Evolutionary conservation across 2,888 invertebrate species (phyloP).

Genomic region (Ophion obscuratus): DNA sequence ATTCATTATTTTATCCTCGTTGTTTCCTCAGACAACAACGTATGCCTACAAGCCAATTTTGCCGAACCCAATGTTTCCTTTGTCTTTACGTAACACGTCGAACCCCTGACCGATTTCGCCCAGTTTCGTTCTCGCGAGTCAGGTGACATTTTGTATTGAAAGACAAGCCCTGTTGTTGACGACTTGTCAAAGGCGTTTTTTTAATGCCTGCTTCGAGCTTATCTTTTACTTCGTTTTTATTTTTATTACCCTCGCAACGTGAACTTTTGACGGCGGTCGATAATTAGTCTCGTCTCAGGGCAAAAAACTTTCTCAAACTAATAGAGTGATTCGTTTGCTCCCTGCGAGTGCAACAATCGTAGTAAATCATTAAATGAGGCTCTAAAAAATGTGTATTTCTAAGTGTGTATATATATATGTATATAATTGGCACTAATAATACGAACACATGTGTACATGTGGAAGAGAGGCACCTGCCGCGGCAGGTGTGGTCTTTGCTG

Average conservation of each 20-base stretch:
- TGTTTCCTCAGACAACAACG: background rate
- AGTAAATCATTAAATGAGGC: slow-evolving; percentile 33
- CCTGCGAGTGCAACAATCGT: slow-evolving; percentile 32
- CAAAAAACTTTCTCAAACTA: background rate
- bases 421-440: background rate
- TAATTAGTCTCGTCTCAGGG: background rate
- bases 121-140: too few species aligned
- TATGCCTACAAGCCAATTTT: background rate
- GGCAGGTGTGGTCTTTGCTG: slow-evolving; percentile 59
- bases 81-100: background rate
- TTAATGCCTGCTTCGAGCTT: too few species aligned
- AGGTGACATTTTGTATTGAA: too few species aligned
- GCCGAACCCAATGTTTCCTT: background rate
- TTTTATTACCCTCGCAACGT: too few species aligned
- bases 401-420: background rate
- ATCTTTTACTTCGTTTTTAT: background rate
- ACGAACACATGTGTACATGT: background rate
- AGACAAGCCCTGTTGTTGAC: too few species aligned
- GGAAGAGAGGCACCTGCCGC: slow-evolving; percentile 55
- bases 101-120: background rate
- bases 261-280: background rate
- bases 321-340: slow-evolving; percentile 11
- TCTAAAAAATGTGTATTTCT: background rate
- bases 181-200: too few species aligned
- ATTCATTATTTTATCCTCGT: slow-evolving; percentile 27